phyloP scores from a whole-genome alignment of 2,113 vertebrate genomes.

The Callithrix jacchus region DNA sequence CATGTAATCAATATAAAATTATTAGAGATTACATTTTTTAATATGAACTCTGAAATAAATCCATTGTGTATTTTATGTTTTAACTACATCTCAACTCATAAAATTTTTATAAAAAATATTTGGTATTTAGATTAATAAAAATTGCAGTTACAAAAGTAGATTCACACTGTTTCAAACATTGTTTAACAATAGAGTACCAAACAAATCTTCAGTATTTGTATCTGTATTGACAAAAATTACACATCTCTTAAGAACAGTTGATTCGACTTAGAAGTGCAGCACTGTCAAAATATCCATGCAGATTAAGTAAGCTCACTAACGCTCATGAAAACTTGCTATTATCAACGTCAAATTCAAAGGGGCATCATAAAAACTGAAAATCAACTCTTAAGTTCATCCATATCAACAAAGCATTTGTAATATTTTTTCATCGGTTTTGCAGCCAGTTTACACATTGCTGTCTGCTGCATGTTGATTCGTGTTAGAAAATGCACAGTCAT shows the following conservation, averaged over 20 bases:
- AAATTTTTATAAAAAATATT: neutral
- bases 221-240: neutral
- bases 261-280: slow-evolving; percentile 4
- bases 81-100: neutral
- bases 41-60: neutral
- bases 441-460: neutral
- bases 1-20: neutral
- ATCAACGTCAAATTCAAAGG: slow-evolving; percentile 9
- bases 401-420: neutral
- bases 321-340: neutral
- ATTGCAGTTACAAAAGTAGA: neutral
- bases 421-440: neutral
- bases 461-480: neutral
- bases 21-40: neutral
- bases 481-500: neutral
- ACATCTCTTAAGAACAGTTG: neutral
- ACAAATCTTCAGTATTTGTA: neutral
- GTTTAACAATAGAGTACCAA: neutral
- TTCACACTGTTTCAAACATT: slow-evolving; percentile 8
- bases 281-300: slow-evolving; percentile 15
- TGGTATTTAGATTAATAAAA: neutral
- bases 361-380: neutral
- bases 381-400: neutral
- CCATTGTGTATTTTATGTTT: neutral
- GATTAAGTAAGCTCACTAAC: neutral